These are phyloP conservation scores for Neolamprologus caudopunctatus DNA, from an alignment of 2,113 vertebrate species.

Conservation along the genomic window DNA sequence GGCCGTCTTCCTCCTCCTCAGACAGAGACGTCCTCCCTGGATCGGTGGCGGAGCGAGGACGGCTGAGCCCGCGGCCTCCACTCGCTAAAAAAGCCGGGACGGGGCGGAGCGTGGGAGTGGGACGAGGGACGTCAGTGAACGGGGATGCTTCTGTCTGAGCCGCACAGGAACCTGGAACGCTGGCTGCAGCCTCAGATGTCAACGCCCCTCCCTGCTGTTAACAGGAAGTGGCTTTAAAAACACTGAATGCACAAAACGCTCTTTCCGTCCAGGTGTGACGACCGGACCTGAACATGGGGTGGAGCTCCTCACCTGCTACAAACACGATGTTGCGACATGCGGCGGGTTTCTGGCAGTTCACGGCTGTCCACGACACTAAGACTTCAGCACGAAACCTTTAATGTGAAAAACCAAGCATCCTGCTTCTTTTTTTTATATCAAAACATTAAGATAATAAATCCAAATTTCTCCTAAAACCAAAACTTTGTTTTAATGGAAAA, in stretches of 20 bases:
- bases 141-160: neutral
- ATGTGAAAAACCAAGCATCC: neutral
- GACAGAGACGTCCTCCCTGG: neutral
- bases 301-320: neutral
- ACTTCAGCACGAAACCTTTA: neutral
- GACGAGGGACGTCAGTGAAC: fast-evolving
- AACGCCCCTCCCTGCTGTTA: neutral
- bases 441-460: neutral
- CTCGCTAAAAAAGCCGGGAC: neutral
- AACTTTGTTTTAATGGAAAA: neutral
- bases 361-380: too few species aligned
- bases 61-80: neutral
- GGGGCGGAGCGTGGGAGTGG: neutral
- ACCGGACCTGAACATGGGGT: neutral
- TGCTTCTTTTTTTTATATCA: neutral
- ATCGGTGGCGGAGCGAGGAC: neutral
- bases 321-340: neutral
- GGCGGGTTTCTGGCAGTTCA: neutral
- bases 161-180: neutral
- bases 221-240: neutral
- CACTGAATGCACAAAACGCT: neutral
- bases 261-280: neutral
- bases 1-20: neutral
- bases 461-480: neutral
- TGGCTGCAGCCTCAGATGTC: neutral